Evolutionary conservation across 1,140 invertebrate genomes (phyloP), one percentile per base, ranked within the genome.

Genomic region (Pararge aegeria): DNA sequence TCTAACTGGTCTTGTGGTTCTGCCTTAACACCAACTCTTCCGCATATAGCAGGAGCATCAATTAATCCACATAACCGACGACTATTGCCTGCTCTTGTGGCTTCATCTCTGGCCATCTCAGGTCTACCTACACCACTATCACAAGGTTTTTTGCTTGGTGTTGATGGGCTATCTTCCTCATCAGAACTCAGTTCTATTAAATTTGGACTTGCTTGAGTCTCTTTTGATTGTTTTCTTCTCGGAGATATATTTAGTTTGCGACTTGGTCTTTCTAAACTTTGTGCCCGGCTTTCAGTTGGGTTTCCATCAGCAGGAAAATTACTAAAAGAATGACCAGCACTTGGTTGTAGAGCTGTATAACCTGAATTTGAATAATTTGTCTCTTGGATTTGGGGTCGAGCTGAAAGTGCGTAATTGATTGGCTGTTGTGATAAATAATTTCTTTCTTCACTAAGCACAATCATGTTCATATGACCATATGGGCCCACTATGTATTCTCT

Each of bases 121-220:
- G 57, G 55, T 54, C 67, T 34, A n/a, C 64, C 67, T 16, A 44
- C 63, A 55, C 55, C 67, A 65, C 60, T 78, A 6, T 71, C 73
- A 74, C 73, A 70, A 19, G 70, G 75, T 55, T 74, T 78, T 63
- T 84, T 87, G 65, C 75, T 82, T 34, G 78, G 79, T 9, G 72
- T 66, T 12, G 75, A 59, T 16, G 50, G 55, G 70, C 82, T 79
- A 27, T 91, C 88, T 70, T 90, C 90, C 49, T 90, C 90, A 60
- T 89, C 88, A 37, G 88, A 90, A 62, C 87, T 90, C 1, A 90
- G 80, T 80, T 90, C 90, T 63, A 91, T 89, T 30, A 80, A 73
- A 64, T 79, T 75, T 38, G 70, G 27, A 63, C 73, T 68, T 30
- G 50, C 37, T 63, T 81, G 74, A 74, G 65, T 83, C 38, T 85